Conservation (phyloP, 2,888 invertebrate genomes). For the Carcina quercana region DNA sequence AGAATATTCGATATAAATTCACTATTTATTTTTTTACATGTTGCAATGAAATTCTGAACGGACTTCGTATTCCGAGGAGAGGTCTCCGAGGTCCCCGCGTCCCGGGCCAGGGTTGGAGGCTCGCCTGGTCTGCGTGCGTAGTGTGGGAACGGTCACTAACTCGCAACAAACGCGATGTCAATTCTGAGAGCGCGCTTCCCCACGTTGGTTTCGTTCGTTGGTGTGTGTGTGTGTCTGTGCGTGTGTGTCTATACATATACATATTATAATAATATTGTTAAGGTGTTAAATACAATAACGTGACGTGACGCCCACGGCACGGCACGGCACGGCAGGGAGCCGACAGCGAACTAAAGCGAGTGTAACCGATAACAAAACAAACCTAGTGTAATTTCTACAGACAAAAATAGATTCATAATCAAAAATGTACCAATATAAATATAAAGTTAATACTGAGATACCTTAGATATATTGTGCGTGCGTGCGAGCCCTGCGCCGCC, state of each 20-base stretch:
- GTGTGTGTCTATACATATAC: constrained; percentile 52
- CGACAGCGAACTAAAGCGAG: constrained; percentile 56
- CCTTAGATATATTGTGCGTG: constrained; percentile 62
- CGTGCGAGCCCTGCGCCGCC: constrained; percentile 35
- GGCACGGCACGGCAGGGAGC: no score
- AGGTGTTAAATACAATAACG: constrained; percentile 63
- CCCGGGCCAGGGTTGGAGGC: no score
- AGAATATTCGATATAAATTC: constrained; percentile 29
- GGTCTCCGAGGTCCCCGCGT: no score
- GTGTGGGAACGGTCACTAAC: constrained; percentile 31
- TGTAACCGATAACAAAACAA: constrained; percentile 34
- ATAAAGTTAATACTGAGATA: constrained; percentile 59
- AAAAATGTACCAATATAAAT: constrained; percentile 83
- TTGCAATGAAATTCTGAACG: constrained; percentile 27
- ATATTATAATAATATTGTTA: constrained; percentile 60
- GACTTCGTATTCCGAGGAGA: constrained; percentile 21
- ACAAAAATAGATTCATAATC: constrained; percentile 77
- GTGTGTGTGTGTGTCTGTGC: no score
- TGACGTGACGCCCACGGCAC: constrained; percentile 45
- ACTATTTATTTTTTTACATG: constrained; percentile 49
- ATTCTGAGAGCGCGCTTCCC: constrained; percentile 60
- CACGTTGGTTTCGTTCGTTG: constrained; percentile 49
- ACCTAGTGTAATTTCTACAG: constrained; percentile 75
- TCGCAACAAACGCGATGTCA: constrained; percentile 54
- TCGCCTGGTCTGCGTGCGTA: no score